phyloP scores from a whole-genome alignment of 2,888 invertebrate genomes.

The Disparrhopalites patrizii region DNA sequence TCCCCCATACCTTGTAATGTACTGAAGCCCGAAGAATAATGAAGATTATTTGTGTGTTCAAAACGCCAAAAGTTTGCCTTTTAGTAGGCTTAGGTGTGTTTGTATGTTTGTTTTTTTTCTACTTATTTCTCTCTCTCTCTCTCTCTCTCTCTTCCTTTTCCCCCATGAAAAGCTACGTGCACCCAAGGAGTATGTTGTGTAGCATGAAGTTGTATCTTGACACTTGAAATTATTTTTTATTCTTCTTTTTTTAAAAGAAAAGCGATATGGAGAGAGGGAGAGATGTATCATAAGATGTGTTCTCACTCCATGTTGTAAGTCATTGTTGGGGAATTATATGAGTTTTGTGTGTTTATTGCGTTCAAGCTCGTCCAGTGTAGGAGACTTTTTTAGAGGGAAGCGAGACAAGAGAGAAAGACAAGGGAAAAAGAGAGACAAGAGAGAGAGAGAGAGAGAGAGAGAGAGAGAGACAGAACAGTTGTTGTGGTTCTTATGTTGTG shows the following conservation, averaged over 20 bases:
- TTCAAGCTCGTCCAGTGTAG: slow-evolving; percentile 5
- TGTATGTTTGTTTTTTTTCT: too few relatives aligned
- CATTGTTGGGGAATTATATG: slow-evolving; percentile 4
- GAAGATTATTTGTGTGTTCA: too few relatives aligned
- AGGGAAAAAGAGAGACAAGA: background rate
- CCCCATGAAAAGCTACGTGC: background rate
- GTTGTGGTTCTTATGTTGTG: slow-evolving; percentile 6
- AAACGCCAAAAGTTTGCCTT: too few relatives aligned
- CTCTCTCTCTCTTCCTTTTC: background rate
- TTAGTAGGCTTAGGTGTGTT: background rate
- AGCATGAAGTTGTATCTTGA: slow-evolving; percentile 2
- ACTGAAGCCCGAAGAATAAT: too few relatives aligned
- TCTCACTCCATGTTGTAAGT: slow-evolving; percentile 7
- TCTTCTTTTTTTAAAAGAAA: background rate
- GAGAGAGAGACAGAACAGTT: background rate
- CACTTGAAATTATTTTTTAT: too few relatives aligned
- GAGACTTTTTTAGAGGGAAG: background rate
- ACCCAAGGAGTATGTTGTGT: slow-evolving; percentile 1
- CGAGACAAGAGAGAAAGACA: background rate
- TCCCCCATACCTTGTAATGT: too few relatives aligned
- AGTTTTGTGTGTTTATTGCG: slow-evolving; percentile 5
- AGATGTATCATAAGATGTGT: background rate
- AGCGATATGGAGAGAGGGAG: background rate
- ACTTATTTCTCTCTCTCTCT: background rate
- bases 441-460: background rate